Evolutionary conservation across 2,888 invertebrate genomes (phyloP).

Genomic region (Elysia crispata): DNA sequence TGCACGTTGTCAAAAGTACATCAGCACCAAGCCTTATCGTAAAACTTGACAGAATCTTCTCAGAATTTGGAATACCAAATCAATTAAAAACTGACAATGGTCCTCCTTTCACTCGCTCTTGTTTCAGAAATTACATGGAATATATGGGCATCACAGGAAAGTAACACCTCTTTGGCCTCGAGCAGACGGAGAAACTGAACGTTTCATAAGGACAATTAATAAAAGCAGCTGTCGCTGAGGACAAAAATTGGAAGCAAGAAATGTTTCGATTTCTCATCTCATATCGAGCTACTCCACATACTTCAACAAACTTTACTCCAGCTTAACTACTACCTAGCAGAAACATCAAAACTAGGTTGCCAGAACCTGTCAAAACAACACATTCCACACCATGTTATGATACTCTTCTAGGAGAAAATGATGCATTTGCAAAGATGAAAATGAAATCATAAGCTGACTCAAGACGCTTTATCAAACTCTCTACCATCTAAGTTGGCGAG

Average conservation of each 20-base stretch:
- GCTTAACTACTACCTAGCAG: background rate
- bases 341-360: too few relatives aligned
- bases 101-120: background rate
- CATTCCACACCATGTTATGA: too few relatives aligned
- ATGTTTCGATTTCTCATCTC: background rate
- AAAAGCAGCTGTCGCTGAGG: background rate
- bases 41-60: conserved; percentile 46
- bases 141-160: background rate
- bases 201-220: conserved; percentile 15
- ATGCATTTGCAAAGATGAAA: background rate
- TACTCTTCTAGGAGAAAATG: background rate
- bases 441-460: conserved; percentile 6
- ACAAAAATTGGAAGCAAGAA: conserved; percentile 9
- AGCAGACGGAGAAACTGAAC: background rate
- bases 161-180: conserved; percentile 7
- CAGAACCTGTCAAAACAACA: too few relatives aligned
- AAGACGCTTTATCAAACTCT: background rate
- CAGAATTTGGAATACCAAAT: conserved; percentile 40
- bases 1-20: conserved; percentile 36
- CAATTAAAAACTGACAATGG: conserved; percentile 42
- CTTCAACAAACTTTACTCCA: background rate
- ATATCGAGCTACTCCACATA: conserved; percentile 11
- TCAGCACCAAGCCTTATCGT: conserved; percentile 40
- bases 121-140: background rate
- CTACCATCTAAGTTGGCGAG: too few relatives aligned